Base-by-base conservation (phyloP, 2,888 invertebrate genomes). In the Drosophila paramelanica region DNA sequence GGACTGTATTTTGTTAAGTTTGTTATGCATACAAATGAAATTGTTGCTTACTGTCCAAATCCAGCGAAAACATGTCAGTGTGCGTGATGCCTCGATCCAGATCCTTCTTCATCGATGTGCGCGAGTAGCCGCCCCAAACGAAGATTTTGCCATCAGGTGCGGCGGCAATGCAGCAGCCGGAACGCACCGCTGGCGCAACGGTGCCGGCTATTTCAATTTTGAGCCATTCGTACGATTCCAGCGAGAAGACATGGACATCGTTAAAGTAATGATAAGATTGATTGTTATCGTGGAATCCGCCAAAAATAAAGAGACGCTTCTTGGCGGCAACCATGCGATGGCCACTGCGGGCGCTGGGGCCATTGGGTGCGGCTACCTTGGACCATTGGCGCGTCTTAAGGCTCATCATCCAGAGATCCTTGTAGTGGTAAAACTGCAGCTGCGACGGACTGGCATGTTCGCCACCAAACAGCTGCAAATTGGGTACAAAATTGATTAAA, bases 351-450 rank as follows among this genome's bases (percentile, higher is more conserved):
- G 97, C 94, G n/a, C 96, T 96, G 0, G 98, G 98, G 0, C 96
- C 97, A 78, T 95, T 77, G 1, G 94, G 91, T 17, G 95, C 93
- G 64, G 94, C 94, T 46, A 96, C 94, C 93, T 98, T 97, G 83
- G 97, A 96, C 98, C 98, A 98, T 90, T 94, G 95, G 78, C 95
- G 95, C 0, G 94, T 94, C 36, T 94, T 94, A 0, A 98, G 91
- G 76, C 96, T 95, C 90, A 95, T 96, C 59, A 96, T 95, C 98
- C 98, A 98, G 0, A 98, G 93, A 91, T 98, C 98, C 89, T 95
- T 95, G 92, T 97, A 98, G 91, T 98, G 98, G 90, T 98, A 96
- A 92, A 98, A 98, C 92, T 98, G 98, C 17, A 96, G 95, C 90
- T 98, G 97, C 0, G 96, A 95, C 0, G 97, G 96, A 89, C 97